Evolutionary conservation across 2,888 invertebrate genomes (phyloP).

Genomic region (Zhuqinia jingwanae): DNA sequence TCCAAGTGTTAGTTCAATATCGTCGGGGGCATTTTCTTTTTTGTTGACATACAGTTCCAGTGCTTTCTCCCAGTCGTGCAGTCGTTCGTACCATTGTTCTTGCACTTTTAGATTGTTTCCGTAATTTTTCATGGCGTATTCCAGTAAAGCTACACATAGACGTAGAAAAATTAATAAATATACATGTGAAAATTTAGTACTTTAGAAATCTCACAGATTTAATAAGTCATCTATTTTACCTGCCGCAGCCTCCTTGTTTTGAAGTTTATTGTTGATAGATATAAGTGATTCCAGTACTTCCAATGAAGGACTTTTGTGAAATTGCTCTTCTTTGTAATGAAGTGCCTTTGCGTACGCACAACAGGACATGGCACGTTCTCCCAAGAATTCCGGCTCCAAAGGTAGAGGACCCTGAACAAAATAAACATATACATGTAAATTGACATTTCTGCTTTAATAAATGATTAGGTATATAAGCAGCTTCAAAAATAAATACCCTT

Average conservation of each 20-base stretch:
- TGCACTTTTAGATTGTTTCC: constrained; percentile 86
- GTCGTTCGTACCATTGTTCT: constrained; percentile 98
- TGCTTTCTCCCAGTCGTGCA: constrained; percentile 99
- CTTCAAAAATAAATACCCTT: constrained; percentile 81
- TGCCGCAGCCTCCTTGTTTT: constrained; percentile 99
- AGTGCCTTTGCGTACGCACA: constrained; percentile 91
- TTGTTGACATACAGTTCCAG: constrained; percentile 92
- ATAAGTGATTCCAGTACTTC: constrained; percentile 96
- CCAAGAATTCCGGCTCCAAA: constrained; percentile 91
- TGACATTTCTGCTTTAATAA: too few species aligned
- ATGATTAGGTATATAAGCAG: too few species aligned
- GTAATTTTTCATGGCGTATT: constrained; percentile 92
- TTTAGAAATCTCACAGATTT: too few species aligned
- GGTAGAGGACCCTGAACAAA: constrained; percentile 91
- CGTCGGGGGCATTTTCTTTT: constrained; percentile 84
- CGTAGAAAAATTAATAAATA: too few species aligned
- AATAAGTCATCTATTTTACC: too few species aligned
- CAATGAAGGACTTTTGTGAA: constrained; percentile 90
- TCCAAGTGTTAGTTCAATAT: constrained; percentile 92
- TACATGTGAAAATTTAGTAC: too few species aligned
- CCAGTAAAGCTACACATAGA: constrained; percentile 87
- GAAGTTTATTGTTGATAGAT: constrained; percentile 98
- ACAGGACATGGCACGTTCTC: constrained; percentile 97
- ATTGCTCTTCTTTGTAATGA: constrained; percentile 96
- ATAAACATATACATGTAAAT: constrained; percentile 54